Base-by-base conservation (phyloP, 1,140 invertebrate species). In the Myzus persicae region DNA sequence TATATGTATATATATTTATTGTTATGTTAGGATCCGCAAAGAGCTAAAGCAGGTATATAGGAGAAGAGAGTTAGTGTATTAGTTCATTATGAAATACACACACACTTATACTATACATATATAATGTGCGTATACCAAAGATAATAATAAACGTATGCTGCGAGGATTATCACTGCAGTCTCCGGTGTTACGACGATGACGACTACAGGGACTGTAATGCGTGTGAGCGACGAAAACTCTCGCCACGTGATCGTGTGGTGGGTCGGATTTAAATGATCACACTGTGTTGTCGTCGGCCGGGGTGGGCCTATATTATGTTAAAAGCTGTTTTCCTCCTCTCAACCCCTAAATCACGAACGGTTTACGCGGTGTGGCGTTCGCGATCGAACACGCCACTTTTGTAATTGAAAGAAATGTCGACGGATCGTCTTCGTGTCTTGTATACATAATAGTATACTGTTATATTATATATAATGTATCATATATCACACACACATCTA, bases 121-220 rank as follows among this genome's bases (percentile, higher is more conserved):
- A 38, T 36, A 54, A 67, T 11, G 59, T 67, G 59, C 26, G 22
- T 51, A 22, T 51, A 90, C 59, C 24, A n/a, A 46, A 91, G 59
- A 91, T 91, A 91, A 91, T 81, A 88, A 88, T 88, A 91, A 81
- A 40, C 59, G 31, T 91, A 91, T 44, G 59, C 40, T 31, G 5
- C 7, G 31, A 82, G 22, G 20, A 38, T 82, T 82, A 38, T 24
- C 44, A 36, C 20, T 44, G 42, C 24, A 3, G n/a, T 82, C 38
- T 48, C 6, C 18, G 26, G 2, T 36, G 87, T 88, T 18, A 14
- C 59, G 59, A 6, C 31, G 14, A 76, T 18, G n/a, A n/a, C 20
- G 14, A 20, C 31, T 36, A n/a, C 42, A 36, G 44, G 20, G 44
- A 20, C 31, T 7, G 6, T 6, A 51, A n/a, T n/a, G 7, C 22